phyloP scores from a whole-genome alignment of 2,113 vertebrate species.

The Choloepus hoffmanni region DNA sequence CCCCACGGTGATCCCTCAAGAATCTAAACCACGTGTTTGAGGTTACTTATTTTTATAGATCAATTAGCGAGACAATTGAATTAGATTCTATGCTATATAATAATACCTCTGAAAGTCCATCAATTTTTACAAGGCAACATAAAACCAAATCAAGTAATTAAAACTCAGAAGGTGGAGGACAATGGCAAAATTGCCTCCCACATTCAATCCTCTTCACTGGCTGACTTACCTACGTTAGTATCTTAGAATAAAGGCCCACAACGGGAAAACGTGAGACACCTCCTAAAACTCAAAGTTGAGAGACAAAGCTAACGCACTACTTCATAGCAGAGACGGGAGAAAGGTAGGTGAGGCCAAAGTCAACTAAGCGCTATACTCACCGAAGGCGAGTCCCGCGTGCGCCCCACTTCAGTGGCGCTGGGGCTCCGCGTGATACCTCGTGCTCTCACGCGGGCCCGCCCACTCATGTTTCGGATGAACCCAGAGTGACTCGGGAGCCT shows the following conservation, averaged over 20 bases:
- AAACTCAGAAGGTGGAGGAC: not conserved
- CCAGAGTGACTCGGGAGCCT: not conserved
- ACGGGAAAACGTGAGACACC: not conserved
- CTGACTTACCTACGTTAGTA: not conserved
- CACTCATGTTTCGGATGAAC: not conserved
- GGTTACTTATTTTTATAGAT: not conserved
- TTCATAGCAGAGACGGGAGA: no score
- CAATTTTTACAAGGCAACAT: not conserved
- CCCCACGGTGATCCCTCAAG: no score
- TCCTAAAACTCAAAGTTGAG: not conserved
- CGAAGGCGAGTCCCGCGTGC: accelerated
- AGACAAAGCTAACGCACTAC: not conserved
- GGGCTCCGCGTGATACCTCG: not conserved
- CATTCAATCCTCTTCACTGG: not conserved
- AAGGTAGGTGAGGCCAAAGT: accelerated
- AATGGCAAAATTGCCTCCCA: not conserved
- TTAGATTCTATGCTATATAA: no score
- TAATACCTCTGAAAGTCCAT: not conserved
- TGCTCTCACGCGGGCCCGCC: slow-evolving; percentile 27
- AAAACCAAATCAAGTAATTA: not conserved
- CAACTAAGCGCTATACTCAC: not conserved
- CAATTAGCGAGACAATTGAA: not conserved
- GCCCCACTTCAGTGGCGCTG: accelerated
- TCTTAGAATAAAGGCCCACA: not conserved
- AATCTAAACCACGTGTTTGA: not conserved